These are phyloP conservation scores for Callyntrura sp. DNA, from an alignment of 2,888 invertebrate species.

Conservation along the genomic window DNA sequence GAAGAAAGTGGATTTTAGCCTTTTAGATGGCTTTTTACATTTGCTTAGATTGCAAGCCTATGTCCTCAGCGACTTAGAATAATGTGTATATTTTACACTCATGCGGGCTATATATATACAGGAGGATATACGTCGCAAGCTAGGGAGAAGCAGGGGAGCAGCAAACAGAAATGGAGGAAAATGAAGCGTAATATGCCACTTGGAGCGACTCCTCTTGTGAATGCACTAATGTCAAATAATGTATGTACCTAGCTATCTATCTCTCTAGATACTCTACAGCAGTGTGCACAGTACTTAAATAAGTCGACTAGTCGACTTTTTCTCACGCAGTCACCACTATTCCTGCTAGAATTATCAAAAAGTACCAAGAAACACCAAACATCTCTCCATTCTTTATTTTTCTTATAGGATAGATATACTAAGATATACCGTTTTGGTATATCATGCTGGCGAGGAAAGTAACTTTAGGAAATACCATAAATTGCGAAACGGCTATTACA, in stretches of 20 bases:
- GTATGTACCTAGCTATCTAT: neutral
- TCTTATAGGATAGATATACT: neutral
- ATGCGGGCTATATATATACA: neutral
- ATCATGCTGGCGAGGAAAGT: constrained; percentile 42
- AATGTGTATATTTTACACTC: neutral
- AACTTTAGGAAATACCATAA: constrained; percentile 80
- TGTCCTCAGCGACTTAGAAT: constrained; percentile 1
- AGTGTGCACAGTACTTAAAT: neutral
- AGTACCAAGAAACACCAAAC: neutral
- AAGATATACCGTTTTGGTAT: neutral
- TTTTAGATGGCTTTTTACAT: constrained; percentile 47
- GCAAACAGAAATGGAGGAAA: neutral
- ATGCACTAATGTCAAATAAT: constrained; percentile 25
- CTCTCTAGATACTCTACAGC: neutral
- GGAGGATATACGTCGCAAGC: neutral
- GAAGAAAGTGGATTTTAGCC: constrained; percentile 23
- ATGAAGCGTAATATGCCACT: constrained; percentile 19
- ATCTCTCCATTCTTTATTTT: neutral
- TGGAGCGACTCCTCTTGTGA: constrained; percentile 22
- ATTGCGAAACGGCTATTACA: constrained; percentile 83
- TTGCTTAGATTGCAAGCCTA: constrained; percentile 49
- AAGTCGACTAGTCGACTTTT: constrained; percentile 11
- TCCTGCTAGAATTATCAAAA: neutral
- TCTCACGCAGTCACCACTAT: constrained; percentile 53
- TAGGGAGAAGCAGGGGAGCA: neutral